phyloP scores from a whole-genome alignment of 2,797 vertebrate genomes.

The Gymnodraco acuticeps region DNA sequence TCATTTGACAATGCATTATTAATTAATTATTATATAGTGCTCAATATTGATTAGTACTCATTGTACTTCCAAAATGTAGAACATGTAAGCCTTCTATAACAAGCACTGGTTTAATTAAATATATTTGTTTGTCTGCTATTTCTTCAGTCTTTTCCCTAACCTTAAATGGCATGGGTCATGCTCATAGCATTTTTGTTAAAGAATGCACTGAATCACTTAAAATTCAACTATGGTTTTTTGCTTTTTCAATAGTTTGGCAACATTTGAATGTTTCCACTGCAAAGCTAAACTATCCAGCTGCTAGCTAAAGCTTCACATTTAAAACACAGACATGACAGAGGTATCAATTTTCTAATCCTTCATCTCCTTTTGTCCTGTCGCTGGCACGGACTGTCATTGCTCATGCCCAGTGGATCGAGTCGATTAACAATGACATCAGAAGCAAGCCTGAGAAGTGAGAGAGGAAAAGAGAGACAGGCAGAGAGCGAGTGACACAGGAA shows the following conservation, averaged over 20 bases:
- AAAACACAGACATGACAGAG: not conserved
- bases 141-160: not conserved
- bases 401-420: constrained; percentile 37
- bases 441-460: constrained; percentile 39
- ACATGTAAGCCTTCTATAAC: not conserved
- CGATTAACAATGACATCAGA: constrained; percentile 39
- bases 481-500: constrained; percentile 7
- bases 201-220: not conserved
- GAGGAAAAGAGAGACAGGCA: constrained; percentile 7
- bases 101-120: constrained; percentile 12
- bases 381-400: constrained; percentile 3
- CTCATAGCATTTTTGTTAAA: constrained; percentile 6
- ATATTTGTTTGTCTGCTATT: not conserved
- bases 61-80: not conserved
- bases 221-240: no score
- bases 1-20: not conserved
- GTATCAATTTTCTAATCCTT: not conserved
- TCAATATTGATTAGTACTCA: not conserved
- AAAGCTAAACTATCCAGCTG: not conserved
- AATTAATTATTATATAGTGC: not conserved
- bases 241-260: not conserved
- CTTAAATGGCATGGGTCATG: constrained; percentile 32
- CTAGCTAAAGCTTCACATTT: not conserved
- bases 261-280: not conserved
- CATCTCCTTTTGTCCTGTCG: constrained; percentile 2